Base-by-base conservation (phyloP, 2,113 vertebrate genomes). In the Hippocampus abdominalis region DNA sequence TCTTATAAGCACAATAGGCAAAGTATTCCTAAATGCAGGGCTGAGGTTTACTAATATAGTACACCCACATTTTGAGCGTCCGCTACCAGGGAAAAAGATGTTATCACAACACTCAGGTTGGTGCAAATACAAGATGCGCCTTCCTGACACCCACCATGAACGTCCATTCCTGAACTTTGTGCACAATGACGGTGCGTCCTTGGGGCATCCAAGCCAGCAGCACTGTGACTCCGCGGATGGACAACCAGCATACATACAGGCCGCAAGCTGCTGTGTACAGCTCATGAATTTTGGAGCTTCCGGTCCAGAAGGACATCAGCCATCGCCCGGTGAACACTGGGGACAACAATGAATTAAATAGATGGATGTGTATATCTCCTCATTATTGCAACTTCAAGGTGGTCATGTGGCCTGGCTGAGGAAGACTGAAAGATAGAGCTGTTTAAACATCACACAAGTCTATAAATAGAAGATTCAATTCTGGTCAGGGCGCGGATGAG, bases 301-400 rank as follows among this genome's bases (percentile, higher is more conserved):
- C 97, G 10, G 95, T 99, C 97, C 97, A 99, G 90, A 99, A 99
- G 0, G 97, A 99, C 97, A 99, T 99, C 68, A 99, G 79, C 96
- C 96, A 99, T 62, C 97, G 96, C 11, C 97, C 97, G 42, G 95
- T 94, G 61, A 96, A 98, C 48, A 99, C 97, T 99, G 82, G 16
- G 12, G 3, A 32, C 18, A 20, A 81, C 82, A 9, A 75, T 8
- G 65, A 72, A 36, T 36, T 36, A 25, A 71, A 59, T 1, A 67
- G 32, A 46, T 36, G 32, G 5, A 36, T 36, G 32, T 36, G 32
- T 36, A 7, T 16, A 54, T 25, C 15, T 72, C 8, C 25, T 11
- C 1, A 40, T 10, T 2, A 46, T 44, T 46, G 12, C 20, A 71
- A 27, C 7, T 59, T n/a, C 23, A 48, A 18, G 61, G 12, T 36